Conservation (phyloP, 2,797 vertebrate genomes). For the Lepus townsendii region DNA sequence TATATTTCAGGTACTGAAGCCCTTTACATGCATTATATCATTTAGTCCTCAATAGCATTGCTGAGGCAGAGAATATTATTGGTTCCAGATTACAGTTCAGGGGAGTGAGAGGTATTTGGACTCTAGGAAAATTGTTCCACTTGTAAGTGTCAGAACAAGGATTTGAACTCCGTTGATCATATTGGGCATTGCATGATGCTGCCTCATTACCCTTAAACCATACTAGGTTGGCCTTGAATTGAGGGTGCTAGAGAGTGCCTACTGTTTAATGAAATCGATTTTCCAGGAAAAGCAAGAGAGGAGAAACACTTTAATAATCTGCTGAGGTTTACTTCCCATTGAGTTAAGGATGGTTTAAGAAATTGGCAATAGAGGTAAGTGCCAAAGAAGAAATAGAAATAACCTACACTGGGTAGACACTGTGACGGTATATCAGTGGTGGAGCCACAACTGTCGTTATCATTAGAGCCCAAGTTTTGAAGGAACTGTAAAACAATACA, state of each 20-base stretch:
- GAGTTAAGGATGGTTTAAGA: background rate
- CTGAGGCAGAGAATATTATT: background rate
- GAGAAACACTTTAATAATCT: background rate
- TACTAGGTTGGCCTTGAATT: too few relatives aligned
- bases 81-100: background rate
- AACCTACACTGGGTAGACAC: background rate
- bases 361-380: background rate
- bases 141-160: background rate
- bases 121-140: background rate
- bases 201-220: background rate
- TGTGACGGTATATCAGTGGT: fast-evolving
- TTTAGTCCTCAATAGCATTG: background rate
- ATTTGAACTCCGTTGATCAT: background rate
- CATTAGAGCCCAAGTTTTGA: background rate
- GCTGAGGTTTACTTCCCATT: background rate
- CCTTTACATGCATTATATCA: too few relatives aligned
- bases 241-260: background rate
- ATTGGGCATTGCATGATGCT: background rate
- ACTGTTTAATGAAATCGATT: background rate
- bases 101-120: background rate
- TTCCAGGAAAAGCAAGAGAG: background rate
- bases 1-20: background rate
- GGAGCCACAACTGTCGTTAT: background rate
- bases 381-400: background rate
- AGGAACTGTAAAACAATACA: background rate